Evolutionary conservation across 2,888 invertebrate species (phyloP).

Genomic region (Eretmocerus hayati): DNA sequence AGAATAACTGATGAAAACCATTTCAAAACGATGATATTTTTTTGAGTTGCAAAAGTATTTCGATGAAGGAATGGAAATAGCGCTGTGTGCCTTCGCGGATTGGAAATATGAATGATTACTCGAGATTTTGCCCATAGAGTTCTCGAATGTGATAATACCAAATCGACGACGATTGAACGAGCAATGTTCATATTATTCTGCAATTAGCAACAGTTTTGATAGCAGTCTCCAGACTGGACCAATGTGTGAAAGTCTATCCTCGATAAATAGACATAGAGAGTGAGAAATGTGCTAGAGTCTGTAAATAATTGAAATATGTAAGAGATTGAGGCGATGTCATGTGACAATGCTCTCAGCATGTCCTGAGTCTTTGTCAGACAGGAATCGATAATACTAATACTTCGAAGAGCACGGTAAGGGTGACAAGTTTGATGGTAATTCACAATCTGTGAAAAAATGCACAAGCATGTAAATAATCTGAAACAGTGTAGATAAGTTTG

Average conservation of each 20-base stretch:
- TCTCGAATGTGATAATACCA: too few species aligned
- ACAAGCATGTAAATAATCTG: conserved; percentile 41
- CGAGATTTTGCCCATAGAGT: too few species aligned
- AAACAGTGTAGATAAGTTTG: conserved; percentile 44
- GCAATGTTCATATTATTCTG: not conserved
- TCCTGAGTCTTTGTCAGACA: conserved; percentile 12
- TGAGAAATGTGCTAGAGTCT: conserved; percentile 12
- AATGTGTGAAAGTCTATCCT: conserved; percentile 13
- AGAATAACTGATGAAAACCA: too few species aligned
- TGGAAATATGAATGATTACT: too few species aligned
- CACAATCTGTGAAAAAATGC: conserved; percentile 37
- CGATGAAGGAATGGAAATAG: too few species aligned
- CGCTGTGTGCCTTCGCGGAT: too few species aligned
- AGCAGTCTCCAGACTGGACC: conserved; percentile 20
- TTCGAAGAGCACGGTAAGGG: not conserved
- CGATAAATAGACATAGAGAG: conserved; percentile 4
- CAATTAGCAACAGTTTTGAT: conserved; percentile 10
- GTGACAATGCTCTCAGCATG: too few species aligned
- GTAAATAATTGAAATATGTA: conserved; percentile 21
- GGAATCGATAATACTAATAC: conserved; percentile 11
- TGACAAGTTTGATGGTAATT: conserved; percentile 6
- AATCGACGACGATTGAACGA: too few species aligned
- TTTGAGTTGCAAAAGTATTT: too few species aligned
- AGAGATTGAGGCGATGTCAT: conserved; percentile 6
- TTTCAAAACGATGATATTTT: too few species aligned